Conservation (phyloP, 2,113 vertebrate genomes). For the Lycaon pictus region DNA sequence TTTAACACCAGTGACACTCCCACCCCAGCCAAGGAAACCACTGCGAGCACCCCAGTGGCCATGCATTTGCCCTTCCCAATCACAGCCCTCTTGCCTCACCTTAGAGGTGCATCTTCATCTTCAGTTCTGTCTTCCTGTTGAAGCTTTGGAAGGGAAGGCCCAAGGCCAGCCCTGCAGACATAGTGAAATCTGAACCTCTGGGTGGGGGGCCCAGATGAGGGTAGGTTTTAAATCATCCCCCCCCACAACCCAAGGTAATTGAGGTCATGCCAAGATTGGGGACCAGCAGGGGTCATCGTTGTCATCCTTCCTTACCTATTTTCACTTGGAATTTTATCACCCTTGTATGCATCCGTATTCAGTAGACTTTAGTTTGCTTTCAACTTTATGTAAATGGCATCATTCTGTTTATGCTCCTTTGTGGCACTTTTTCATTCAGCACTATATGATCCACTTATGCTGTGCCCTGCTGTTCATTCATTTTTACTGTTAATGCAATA, state of each 20-base stretch:
- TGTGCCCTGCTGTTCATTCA: background rate
- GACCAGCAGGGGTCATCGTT: background rate
- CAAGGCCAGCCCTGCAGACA: background rate
- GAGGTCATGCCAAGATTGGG: background rate
- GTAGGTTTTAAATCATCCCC: background rate
- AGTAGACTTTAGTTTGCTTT: background rate
- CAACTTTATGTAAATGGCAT: background rate
- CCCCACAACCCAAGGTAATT: background rate
- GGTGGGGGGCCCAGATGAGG: rapidly evolving
- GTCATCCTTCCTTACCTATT: background rate
- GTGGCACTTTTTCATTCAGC: background rate
- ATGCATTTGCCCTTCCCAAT: rapidly evolving
- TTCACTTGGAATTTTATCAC: no score
- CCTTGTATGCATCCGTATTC: no score
- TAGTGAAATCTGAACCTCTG: background rate
- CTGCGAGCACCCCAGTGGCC: background rate
- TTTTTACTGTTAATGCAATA: background rate
- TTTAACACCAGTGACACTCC: no score
- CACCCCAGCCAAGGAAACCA: background rate
- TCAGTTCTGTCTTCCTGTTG: background rate
- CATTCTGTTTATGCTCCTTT: background rate
- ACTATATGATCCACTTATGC: background rate
- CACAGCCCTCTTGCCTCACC: background rate
- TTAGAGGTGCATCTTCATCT: background rate
- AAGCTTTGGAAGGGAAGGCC: background rate